Percentiles rank a stretch among this genome's conserved stretches.
These are phyloP conservation scores for Criorhina ranunculi DNA, from an alignment of 2,888 invertebrate species.

Conservation along the genomic window DNA sequence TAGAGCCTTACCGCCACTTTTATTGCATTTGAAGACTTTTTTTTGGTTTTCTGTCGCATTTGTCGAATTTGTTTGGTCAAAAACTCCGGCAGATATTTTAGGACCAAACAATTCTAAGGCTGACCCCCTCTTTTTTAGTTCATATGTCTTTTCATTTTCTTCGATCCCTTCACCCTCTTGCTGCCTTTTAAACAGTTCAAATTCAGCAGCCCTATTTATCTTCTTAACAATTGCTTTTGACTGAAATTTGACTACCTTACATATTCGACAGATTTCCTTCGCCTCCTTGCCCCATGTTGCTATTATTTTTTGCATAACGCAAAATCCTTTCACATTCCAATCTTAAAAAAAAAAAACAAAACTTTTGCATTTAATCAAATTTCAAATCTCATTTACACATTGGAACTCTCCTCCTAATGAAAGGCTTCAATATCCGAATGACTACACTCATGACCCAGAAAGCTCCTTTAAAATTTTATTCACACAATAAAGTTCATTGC, in stretches of 20 bases:
- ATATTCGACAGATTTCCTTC: neutral
- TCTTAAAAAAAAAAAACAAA: neutral
- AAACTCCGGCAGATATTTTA: too few relatives aligned
- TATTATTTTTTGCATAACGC: neutral
- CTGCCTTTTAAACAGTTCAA: too few relatives aligned
- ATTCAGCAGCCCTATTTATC: too few relatives aligned
- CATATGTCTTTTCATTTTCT: too few relatives aligned
- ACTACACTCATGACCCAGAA: constrained; percentile 75
- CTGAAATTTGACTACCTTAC: neutral
- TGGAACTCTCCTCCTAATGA: constrained; percentile 33
- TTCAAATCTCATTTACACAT: constrained; percentile 64
- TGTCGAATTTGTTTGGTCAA: too few relatives aligned
- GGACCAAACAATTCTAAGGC: too few relatives aligned
- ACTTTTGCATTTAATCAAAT: constrained; percentile 64
- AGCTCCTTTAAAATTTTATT: constrained; percentile 73
- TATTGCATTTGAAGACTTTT: too few relatives aligned
- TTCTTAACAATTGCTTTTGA: too few relatives aligned
- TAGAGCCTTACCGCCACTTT: too few relatives aligned
- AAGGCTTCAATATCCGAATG: constrained; percentile 49
- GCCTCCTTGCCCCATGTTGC: neutral
- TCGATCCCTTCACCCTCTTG: too few relatives aligned
- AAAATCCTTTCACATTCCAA: neutral
- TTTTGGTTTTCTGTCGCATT: too few relatives aligned
- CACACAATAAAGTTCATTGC: constrained; percentile 81
- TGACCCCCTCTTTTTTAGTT: too few relatives aligned